A percentile compares a stretch with the other conserved stretches of the same genome.
Evolutionary conservation across 2,888 invertebrate species (phyloP).

Genomic region (Agrochola lychnidis): DNA sequence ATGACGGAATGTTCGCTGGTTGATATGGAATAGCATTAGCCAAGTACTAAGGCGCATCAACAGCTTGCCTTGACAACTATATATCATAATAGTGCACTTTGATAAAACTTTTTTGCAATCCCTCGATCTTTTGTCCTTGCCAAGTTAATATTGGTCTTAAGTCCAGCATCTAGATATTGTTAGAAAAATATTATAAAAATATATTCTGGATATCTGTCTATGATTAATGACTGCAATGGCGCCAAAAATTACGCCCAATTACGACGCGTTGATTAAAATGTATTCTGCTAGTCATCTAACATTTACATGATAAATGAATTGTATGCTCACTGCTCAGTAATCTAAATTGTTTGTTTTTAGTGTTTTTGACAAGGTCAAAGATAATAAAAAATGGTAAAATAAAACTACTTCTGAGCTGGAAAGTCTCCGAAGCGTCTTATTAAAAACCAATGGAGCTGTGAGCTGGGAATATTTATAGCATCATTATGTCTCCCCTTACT

Average conservation of each 20-base stretch:
- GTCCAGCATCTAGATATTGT: not conserved
- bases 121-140: no score
- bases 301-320: slow-evolving; percentile 14
- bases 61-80: not conserved
- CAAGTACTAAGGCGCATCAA: no score
- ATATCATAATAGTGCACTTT: not conserved
- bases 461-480: slow-evolving; percentile 22
- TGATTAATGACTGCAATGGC: slow-evolving; percentile 14
- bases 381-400: slow-evolving; percentile 11
- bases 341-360: slow-evolving; percentile 25
- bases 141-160: not conserved
- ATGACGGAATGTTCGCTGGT: not conserved
- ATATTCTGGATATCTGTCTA: not conserved
- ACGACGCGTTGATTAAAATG: slow-evolving; percentile 9
- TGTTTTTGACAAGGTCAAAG: slow-evolving; percentile 29
- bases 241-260: slow-evolving; percentile 16
- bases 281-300: slow-evolving; percentile 14
- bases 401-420: not conserved
- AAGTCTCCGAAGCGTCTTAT: slow-evolving; percentile 3
- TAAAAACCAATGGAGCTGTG: slow-evolving; percentile 1
- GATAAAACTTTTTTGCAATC: not conserved
- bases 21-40: not conserved
- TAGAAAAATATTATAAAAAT: not conserved
- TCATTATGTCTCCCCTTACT: slow-evolving; percentile 4
- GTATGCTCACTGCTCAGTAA: slow-evolving; percentile 8